phyloP scores from a whole-genome alignment of 2,113 vertebrate genomes.

The Tylochromis polylepis region DNA sequence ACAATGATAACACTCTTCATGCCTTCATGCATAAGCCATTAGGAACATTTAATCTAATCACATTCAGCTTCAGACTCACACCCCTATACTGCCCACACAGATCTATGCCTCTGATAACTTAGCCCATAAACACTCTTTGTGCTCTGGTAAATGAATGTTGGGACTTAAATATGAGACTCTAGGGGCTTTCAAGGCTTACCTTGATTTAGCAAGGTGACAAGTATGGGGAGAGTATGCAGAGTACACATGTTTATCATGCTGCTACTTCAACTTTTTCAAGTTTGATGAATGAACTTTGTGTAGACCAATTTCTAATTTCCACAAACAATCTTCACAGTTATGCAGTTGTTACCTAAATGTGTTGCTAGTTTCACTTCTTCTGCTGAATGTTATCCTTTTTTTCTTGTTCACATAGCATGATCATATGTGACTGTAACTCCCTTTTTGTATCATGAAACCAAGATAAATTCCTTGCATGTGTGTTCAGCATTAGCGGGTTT shows the following conservation, averaged over 20 bases:
- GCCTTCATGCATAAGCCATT: background rate
- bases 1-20: background rate
- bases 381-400: background rate
- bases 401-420: no score
- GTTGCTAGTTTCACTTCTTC: background rate
- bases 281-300: background rate
- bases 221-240: background rate
- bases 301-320: no score
- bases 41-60: background rate
- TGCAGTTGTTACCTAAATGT: background rate
- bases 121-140: background rate
- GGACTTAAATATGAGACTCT: background rate
- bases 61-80: background rate
- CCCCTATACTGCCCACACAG: background rate
- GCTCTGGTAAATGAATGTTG: background rate
- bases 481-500: background rate
- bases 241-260: background rate
- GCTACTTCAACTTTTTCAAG: background rate
- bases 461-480: background rate
- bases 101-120: background rate
- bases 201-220: background rate
- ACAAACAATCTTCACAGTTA: no score
- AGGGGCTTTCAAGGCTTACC: background rate
- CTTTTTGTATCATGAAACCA: background rate
- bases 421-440: background rate